Base-by-base conservation (phyloP, 2,797 vertebrate species). In the Chromobotia macracanthus region DNA sequence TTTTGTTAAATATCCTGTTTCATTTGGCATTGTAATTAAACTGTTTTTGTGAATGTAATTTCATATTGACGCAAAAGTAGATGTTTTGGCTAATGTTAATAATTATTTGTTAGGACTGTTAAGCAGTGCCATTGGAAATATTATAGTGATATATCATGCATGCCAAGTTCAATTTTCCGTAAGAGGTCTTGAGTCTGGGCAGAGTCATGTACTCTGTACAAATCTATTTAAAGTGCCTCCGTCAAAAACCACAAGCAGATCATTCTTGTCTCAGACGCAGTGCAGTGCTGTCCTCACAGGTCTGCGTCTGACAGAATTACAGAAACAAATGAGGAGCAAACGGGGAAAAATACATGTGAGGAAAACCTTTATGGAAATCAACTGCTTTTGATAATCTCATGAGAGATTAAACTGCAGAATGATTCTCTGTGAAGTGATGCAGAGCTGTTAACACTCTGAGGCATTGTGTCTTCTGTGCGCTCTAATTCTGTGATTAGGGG, bases 401-500 rank as follows among this genome's bases (percentile, higher is more conserved):
- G 65, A 70, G 75, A 61, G 66, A 79, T 68, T 72, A 74, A 41
- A 68, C 25, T 79, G 23, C 75, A 79, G 82, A 82, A 84, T 80
- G 72, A 77, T 77, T 70, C 72, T 65, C 63, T 76, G 83, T 88
- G 77, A 83, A 83, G 75, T 18, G 80, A 72, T 72, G 80, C 73
- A 44, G 58, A 72, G 61, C 75, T 84, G 79, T 82, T 86, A 82
- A 85, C 70, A 74, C 85, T 83, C 77, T 65, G 19, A 66, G 74
- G 64, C 72, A 72, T 83, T 72, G 66, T 67, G 56, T 76, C 84
- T 72, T 84, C 77, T 74, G 65, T 48, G 56, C 41, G 16, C 63
- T 78, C 78, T 87, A 85, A 87, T 88, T 87, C 82, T 79, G 53
- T 84, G 83, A 88, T 87, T 86, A 79, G 72, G 75, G 66, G 48